phyloP scores from a whole-genome alignment of 1,140 invertebrate genomes.

The Dolichoris vasculosae region DNA sequence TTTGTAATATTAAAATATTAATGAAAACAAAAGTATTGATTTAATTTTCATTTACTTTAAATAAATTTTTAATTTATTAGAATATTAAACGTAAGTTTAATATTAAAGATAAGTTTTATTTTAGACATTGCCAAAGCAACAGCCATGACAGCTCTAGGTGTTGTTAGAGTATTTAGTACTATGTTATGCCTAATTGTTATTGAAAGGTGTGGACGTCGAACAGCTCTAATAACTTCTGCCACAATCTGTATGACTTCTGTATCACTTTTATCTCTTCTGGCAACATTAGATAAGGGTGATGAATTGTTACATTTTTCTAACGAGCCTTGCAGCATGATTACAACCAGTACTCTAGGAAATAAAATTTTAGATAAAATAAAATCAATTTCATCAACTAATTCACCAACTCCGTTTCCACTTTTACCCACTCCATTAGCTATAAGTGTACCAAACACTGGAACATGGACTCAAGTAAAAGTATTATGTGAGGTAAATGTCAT shows the following conservation, averaged over 20 bases:
- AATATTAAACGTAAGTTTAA: slow-evolving; percentile 7
- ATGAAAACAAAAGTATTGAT: background rate
- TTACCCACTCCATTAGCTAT: slow-evolving; percentile 69
- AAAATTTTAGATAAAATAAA: slow-evolving; percentile 53
- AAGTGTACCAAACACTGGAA: slow-evolving; percentile 63
- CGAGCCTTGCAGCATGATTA: slow-evolving; percentile 59
- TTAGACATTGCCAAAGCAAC: slow-evolving; percentile 67
- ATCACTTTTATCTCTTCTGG: slow-evolving; percentile 69
- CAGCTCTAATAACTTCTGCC: slow-evolving; percentile 74
- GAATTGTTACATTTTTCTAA: slow-evolving; percentile 57
- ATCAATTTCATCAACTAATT: slow-evolving; percentile 58
- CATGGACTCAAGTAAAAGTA: slow-evolving; percentile 66
- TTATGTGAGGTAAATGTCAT: slow-evolving; percentile 63
- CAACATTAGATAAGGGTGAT: slow-evolving; percentile 67
- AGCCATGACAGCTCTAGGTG: slow-evolving; percentile 68
- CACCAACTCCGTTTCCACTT: slow-evolving; percentile 67
- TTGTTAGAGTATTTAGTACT: slow-evolving; percentile 68
- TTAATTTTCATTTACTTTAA: background rate
- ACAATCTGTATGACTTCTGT: slow-evolving; percentile 72
- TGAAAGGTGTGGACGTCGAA: slow-evolving; percentile 75
- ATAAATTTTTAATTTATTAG: background rate
- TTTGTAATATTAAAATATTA: background rate
- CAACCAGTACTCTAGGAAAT: slow-evolving; percentile 33
- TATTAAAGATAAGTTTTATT: slow-evolving; percentile 46
- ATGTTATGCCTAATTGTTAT: slow-evolving; percentile 72